Evolutionary conservation across 92 coral and sea anemone species (phyloP).

Genomic region (Blastomussa wellsi): DNA sequence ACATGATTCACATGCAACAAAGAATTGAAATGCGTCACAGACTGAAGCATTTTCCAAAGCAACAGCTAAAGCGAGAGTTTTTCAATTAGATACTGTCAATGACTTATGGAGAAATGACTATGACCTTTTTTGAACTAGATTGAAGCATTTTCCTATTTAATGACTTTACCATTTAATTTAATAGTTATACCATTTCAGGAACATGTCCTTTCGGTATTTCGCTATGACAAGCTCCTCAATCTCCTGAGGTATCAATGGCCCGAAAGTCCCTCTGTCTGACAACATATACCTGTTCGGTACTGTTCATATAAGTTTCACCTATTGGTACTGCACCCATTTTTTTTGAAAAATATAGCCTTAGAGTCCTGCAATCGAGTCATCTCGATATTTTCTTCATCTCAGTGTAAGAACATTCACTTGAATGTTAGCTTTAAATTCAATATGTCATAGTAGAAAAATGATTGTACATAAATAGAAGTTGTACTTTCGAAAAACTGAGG

Average conservation of each 20-base stretch:
- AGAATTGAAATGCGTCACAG: conserved; percentile 3
- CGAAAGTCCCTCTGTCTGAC: conserved; percentile 1
- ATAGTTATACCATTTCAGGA: not conserved
- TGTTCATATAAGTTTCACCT: not conserved
- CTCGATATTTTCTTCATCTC: conserved; percentile 2
- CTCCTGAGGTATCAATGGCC: not conserved
- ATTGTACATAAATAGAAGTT: conserved; percentile 1
- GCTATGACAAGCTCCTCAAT: too few species aligned
- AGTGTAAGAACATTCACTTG: conserved; percentile 2
- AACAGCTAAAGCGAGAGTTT: too few species aligned
- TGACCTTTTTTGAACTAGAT: not conserved
- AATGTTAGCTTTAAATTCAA: conserved; percentile 1
- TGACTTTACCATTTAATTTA: too few species aligned
- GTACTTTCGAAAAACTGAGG: not conserved
- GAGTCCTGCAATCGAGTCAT: conserved; percentile 3
- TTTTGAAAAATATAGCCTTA: conserved; percentile 1
- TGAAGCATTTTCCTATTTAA: not conserved
- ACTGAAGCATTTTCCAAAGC: conserved; percentile 3
- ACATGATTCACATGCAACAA: conserved; percentile 2
- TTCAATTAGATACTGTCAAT: too few species aligned
- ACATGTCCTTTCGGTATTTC: conserved; percentile 3
- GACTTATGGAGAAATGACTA: too few species aligned
- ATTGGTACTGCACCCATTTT: not conserved
- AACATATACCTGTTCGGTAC: not conserved
- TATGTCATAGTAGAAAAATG: not conserved